Evolutionary conservation across 2,113 vertebrate genomes (phyloP).

Genomic region (Willisornis vidua): DNA sequence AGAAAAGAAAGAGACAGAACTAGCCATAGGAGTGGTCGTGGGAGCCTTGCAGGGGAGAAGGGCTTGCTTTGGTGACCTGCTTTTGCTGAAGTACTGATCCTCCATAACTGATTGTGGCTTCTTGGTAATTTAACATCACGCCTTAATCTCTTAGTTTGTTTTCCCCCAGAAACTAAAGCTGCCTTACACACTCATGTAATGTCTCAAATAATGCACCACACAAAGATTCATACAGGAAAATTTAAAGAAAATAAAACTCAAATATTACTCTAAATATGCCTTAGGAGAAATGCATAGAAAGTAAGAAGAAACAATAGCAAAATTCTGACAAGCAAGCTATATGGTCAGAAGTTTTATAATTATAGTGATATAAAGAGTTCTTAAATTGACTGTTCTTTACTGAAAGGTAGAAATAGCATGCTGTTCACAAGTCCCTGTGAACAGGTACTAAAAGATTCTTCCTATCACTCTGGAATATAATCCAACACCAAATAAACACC

Average conservation of each 20-base stretch:
- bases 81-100: neutral
- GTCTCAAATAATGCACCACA: neutral
- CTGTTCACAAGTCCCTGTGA: neutral
- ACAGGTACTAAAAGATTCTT: slow-evolving; percentile 9
- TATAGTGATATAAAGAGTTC: neutral
- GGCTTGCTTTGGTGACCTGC: neutral
- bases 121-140: neutral
- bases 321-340: neutral
- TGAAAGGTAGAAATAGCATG: neutral
- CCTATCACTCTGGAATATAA: neutral
- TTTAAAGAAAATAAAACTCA: neutral
- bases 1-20: neutral
- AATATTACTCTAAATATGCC: neutral
- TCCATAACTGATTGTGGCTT: neutral
- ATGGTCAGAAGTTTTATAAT: slow-evolving; percentile 13
- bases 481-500: neutral
- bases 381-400: neutral
- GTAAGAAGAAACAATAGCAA: neutral
- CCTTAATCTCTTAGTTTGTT: neutral
- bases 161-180: neutral
- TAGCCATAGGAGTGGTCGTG: neutral
- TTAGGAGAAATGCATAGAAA: neutral
- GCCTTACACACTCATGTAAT: neutral
- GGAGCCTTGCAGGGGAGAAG: neutral
- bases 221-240: neutral